Conservation (phyloP, 1,140 invertebrate species). For the Formica selysi region DNA sequence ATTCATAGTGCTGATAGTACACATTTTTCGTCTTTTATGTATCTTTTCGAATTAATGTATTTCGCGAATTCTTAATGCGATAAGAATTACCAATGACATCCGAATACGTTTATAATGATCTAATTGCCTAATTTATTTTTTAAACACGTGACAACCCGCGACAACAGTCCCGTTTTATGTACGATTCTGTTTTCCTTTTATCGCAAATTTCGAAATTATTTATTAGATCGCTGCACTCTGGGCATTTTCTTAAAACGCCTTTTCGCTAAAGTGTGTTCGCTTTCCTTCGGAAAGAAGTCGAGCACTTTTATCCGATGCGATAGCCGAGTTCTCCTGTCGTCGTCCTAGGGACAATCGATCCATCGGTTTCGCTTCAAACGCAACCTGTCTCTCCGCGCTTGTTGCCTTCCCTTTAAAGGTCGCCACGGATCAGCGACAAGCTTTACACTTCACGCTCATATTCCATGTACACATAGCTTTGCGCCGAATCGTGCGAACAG, state of each 20-base stretch:
- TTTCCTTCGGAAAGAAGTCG: not conserved
- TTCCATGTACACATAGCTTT: constrained; percentile 55
- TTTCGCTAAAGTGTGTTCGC: not conserved
- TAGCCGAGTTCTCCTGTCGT: constrained; percentile 43
- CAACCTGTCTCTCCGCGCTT: constrained; percentile 45
- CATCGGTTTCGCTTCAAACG: constrained; percentile 53
- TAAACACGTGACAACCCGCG: not conserved
- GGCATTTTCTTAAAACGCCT: constrained; percentile 6
- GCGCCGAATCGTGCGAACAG: constrained; percentile 64
- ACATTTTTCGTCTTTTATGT: not conserved
- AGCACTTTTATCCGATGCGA: constrained; percentile 28
- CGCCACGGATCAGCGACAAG: constrained; percentile 64
- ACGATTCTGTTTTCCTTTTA: too few relatives aligned
- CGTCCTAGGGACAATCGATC: constrained; percentile 67
- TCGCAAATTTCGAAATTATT: too few relatives aligned
- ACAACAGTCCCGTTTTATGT: not conserved
- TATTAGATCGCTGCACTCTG: not conserved
- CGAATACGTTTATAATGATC: not conserved
- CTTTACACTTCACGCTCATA: constrained; percentile 65
- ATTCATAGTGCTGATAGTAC: not conserved
- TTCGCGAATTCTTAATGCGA: not conserved
- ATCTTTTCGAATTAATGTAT: not conserved
- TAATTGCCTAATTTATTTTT: not conserved
- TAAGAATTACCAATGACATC: not conserved
- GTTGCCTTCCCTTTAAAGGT: constrained; percentile 66